Evolutionary conservation across 2,797 vertebrate genomes (phyloP).

Genomic region (Molothrus aeneus): DNA sequence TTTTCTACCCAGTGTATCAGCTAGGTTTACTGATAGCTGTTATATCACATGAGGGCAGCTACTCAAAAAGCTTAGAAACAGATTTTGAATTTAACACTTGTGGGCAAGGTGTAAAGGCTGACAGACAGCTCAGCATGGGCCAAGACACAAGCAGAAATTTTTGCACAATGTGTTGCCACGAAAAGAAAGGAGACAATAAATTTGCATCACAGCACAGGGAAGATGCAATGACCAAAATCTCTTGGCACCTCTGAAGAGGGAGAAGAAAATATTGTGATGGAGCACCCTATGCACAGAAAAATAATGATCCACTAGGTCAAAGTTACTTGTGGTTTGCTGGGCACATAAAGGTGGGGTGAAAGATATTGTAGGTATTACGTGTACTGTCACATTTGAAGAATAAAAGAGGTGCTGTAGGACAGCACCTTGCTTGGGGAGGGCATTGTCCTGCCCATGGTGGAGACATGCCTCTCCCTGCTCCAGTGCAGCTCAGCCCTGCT

Average conservation of each 20-base stretch:
- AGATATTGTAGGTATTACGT: not conserved
- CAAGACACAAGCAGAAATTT: slow-evolving; percentile 3
- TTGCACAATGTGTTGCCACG: not conserved
- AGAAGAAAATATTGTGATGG: not conserved
- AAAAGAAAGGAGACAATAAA: not conserved
- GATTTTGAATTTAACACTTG: not conserved
- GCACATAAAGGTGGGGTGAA: not conserved
- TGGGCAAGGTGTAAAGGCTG: slow-evolving; percentile 29
- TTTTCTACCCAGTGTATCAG: not conserved
- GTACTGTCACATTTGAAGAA: not conserved
- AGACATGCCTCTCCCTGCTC: not conserved
- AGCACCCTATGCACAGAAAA: not conserved
- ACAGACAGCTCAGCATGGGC: slow-evolving; percentile 26
- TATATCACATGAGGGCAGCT: not conserved
- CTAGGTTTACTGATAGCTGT: not conserved
- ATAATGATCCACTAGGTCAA: not conserved
- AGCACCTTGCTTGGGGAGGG: accelerated
- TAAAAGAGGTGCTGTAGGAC: not conserved
- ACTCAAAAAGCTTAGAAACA: not conserved
- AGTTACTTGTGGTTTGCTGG: not conserved
- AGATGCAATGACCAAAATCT: not conserved
- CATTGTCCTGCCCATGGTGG: not conserved
- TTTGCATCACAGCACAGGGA: not conserved
- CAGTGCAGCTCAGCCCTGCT: not conserved
- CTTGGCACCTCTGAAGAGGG: not conserved